Evolutionary conservation across 2,888 invertebrate genomes (phyloP), one percentile per base, ranked within the genome.

Genomic region (Abrostola triplasia): DNA sequence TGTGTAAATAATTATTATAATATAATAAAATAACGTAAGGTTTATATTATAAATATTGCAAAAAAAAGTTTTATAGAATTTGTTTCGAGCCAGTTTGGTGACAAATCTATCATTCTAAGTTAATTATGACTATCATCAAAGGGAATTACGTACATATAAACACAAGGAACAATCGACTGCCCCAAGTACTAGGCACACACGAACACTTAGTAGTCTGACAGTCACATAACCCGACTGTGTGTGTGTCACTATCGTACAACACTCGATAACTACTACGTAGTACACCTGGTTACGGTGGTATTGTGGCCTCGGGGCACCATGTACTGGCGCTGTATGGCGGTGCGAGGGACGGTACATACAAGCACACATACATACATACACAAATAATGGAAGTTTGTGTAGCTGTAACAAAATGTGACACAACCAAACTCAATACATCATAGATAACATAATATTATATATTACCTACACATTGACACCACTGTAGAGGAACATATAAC

Each of bases 51-150:
- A 37, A 55, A 55, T 11, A 58, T 38, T 41, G 42, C 61, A 56
- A 55, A 56, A 38, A 56, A 50, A 50, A 57, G 11, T 48, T 60
- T 12, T 50, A 47, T 70, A 48, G 55, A 52, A 60, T 47, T 11
- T 58, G 50, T 64, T 48, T 53, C 42, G 51, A 64, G 58, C 61
- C 62, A 74, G 78, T 78, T 78, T 76, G 77, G 77, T 78, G 77
- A 78, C 78, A 76, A 76, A 78, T 76, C 50, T 75, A 77, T 67
- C 60, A 61, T 63, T 67, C 49, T 58, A 42, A 13, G 64, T 53
- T 56, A 61, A 7, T 13, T 56, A 40, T 54, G 10, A 6, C 6
- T 5, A 42, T 48, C 36, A 44, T 42, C 5, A 53, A 47, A 47
- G 9, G 41, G n/a, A 41, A 41, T 5, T 24, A 44, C 13, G 44